Conservation (phyloP, 2,113 vertebrate species). For the Azemiops feae region DNA sequence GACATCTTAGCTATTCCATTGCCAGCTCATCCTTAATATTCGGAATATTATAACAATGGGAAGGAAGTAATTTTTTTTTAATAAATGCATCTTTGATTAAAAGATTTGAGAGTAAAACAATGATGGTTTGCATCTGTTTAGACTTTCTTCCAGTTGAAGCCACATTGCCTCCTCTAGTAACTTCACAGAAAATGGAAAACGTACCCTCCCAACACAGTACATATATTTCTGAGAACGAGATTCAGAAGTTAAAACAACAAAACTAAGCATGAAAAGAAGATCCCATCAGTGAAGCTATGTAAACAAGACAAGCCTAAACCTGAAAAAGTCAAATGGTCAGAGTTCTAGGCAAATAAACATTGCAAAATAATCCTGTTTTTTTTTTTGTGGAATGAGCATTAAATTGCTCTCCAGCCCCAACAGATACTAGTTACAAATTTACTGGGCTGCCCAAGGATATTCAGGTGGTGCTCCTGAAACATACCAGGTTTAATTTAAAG, state of each 20-base stretch:
- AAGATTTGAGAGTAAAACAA: not conserved
- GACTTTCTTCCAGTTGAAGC: not conserved
- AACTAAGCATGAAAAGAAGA: not conserved
- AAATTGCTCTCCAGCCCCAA: not conserved
- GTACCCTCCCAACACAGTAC: not conserved
- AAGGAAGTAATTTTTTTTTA: not conserved
- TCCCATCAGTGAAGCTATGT: not conserved
- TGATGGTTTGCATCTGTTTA: not conserved
- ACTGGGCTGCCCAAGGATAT: not conserved
- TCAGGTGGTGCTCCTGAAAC: not conserved
- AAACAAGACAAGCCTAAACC: not conserved
- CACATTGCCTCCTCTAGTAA: not conserved
- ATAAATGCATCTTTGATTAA: not conserved
- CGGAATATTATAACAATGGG: not conserved
- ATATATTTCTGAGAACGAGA: not conserved
- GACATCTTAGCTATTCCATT: not conserved
- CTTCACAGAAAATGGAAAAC: not conserved
- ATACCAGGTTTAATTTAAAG: not conserved
- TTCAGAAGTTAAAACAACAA: not conserved
- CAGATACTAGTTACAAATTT: not conserved
- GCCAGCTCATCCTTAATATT: not conserved
- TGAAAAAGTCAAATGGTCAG: not conserved
- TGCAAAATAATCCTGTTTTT: not conserved
- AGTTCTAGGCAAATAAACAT: not conserved
- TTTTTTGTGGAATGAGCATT: accelerated